Evolutionary conservation across 1,140 invertebrate genomes (phyloP), one percentile per base, ranked within the genome.

Genomic region (Chrysoperla carnea): DNA sequence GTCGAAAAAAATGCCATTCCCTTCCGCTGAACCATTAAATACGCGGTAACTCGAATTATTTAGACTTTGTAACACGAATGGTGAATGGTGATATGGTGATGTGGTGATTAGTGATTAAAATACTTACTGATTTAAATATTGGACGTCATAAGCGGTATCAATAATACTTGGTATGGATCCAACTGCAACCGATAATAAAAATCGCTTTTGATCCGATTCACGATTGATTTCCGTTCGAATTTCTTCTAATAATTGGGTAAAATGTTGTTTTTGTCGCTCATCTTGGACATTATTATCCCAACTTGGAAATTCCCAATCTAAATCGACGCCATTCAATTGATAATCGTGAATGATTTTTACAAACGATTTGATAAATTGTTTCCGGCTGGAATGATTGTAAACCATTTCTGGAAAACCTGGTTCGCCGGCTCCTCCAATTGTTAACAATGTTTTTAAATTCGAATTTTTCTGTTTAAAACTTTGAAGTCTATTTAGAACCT

Each of bases 301-400:
- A 3, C 66, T 70, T 8, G 88, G 87, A 58, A 88, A 91, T 59
- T 92, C 86, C 84, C 84, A 90, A 52, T 91, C 86, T 36, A 89
- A 55, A 59, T 91, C 86, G 6, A 89, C 61, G 15, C 86, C 86
- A 64, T 89, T 83, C 12, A 89, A 61, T 42, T 64, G 62, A 50
- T 74, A 75, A n/a, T 60, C 59, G 44, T 67, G 65, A n/a, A 82
- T 57, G 8, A 74, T 59, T 38, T 67, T 55, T 45, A 78, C 66
- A 4, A 81, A 61, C 2, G 78, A 78, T 46, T 62, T 62, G 36
- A 86, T 76, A 55, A 89, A 87, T 43, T 48, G 58, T 65, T 79
- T 77, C 43, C 82, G 69, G 40, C 67, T 73, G 0, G 64, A 63
- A 56, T 81, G 76, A 51, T 75, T 73, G 12, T 61, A 49, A 6